These are phyloP conservation scores for Anoplophora glabripennis DNA, from an alignment of 1,140 invertebrate genomes.

Conservation along the genomic window DNA sequence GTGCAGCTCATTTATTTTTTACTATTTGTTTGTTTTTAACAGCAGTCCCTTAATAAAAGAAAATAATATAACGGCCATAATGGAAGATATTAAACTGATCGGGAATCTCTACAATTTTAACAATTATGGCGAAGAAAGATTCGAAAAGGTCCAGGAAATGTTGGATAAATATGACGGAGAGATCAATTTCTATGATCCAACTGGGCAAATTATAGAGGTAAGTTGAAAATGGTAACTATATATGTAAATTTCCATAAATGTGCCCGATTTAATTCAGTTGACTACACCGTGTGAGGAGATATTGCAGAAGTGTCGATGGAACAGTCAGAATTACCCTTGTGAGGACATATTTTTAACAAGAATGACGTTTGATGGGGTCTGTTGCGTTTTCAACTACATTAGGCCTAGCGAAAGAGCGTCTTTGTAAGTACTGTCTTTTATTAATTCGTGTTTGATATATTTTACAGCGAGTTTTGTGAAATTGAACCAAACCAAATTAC, in stretches of 20 bases:
- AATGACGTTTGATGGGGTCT: slow-evolving; percentile 56
- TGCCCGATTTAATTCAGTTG: slow-evolving; percentile 51
- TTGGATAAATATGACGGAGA: slow-evolving; percentile 23
- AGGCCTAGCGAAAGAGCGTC: too few species aligned
- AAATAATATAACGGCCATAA: not conserved
- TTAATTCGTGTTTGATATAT: too few species aligned
- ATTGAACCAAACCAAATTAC: too few species aligned
- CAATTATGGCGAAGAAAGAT: slow-evolving; percentile 11
- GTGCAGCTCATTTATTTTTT: too few species aligned
- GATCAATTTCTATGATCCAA: not conserved
- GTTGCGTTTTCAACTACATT: slow-evolving; percentile 59
- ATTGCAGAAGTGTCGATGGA: slow-evolving; percentile 52
- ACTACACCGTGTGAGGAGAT: slow-evolving; percentile 54
- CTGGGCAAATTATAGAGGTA: not conserved
- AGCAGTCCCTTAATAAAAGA: too few species aligned
- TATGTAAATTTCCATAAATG: slow-evolving; percentile 63
- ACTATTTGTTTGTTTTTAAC: too few species aligned
- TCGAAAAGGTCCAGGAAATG: slow-evolving; percentile 23
- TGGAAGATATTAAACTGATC: slow-evolving; percentile 24
- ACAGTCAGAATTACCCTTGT: slow-evolving; percentile 47
- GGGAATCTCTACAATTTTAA: slow-evolving; percentile 33
- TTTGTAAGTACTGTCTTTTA: too few species aligned
- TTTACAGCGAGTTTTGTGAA: too few species aligned
- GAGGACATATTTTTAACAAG: slow-evolving; percentile 49
- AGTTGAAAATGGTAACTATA: slow-evolving; percentile 67